Percentiles rank a stretch among this genome's conserved stretches.
Evolutionary conservation across 2,113 vertebrate genomes (phyloP).

Genomic region (Fregata magnificens): DNA sequence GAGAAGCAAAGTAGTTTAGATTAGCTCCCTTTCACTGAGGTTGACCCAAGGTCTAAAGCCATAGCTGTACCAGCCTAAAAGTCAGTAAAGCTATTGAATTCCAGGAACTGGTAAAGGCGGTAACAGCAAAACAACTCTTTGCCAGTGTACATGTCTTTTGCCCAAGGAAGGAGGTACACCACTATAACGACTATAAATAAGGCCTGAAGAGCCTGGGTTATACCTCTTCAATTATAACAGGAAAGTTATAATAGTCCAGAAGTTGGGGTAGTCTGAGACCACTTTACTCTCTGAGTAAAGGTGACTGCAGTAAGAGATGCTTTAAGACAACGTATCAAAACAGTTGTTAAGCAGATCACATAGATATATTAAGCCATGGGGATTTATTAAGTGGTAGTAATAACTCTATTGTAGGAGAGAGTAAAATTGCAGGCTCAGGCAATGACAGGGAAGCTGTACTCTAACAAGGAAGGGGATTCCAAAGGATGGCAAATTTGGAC

Average conservation of each 20-base stretch:
- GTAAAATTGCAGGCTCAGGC: background rate
- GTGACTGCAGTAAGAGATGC: background rate
- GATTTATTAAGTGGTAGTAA: background rate
- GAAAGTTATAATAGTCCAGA: background rate
- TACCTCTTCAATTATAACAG: background rate
- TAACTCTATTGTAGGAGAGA: background rate
- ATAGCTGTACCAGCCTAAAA: background rate
- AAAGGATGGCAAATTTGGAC: background rate
- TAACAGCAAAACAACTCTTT: background rate
- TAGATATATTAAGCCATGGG: background rate
- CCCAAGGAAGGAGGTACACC: background rate
- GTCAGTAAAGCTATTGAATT: background rate
- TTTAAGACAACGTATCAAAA: background rate
- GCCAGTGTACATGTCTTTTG: background rate
- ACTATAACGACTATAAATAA: background rate
- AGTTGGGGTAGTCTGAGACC: background rate
- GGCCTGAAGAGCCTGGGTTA: background rate
- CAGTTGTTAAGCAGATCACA: background rate
- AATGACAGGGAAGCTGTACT: background rate
- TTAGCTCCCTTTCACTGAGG: background rate
- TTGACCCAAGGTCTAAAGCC: background rate
- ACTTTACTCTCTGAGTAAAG: background rate
- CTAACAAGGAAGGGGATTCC: background rate
- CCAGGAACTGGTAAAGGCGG: background rate
- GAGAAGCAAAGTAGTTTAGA: background rate